Evolutionary conservation across 2,797 vertebrate species (phyloP).

Genomic region (Poecile montanus): DNA sequence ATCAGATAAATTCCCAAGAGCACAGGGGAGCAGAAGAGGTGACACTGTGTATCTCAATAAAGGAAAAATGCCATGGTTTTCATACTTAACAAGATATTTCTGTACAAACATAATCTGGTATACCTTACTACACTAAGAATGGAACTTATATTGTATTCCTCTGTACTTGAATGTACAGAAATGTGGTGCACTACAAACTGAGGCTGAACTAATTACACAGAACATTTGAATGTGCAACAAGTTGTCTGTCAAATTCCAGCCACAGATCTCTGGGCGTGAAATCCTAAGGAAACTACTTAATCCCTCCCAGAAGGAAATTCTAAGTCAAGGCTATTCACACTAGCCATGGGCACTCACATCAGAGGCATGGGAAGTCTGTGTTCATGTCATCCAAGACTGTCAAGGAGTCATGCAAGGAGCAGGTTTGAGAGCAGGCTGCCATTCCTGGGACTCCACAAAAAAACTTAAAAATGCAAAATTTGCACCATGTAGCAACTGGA

Average conservation of each 20-base stretch:
- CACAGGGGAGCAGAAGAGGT: not conserved
- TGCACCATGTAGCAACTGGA: not conserved
- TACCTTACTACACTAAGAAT: not conserved
- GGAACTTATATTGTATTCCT: not conserved
- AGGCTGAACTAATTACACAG: not conserved
- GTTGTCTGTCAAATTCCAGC: not conserved
- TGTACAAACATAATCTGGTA: not conserved
- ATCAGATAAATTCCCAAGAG: not conserved
- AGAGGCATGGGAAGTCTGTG: accelerated
- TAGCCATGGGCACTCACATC: not conserved
- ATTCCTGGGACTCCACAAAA: not conserved
- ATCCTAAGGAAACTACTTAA: not conserved
- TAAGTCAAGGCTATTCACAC: not conserved
- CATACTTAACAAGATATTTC: not conserved
- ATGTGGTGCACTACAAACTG: not conserved
- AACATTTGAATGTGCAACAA: not conserved
- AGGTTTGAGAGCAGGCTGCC: not conserved
- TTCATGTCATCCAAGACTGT: not conserved
- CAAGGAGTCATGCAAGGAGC: not conserved
- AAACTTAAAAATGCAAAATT: not conserved
- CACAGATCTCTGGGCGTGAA: not conserved
- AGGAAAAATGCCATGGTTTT: not conserved
- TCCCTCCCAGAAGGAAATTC: not conserved
- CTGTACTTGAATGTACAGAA: not conserved
- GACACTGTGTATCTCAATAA: not conserved